Base-by-base conservation (phyloP, 2,888 invertebrate species). In the Campopleginae sp. region DNA sequence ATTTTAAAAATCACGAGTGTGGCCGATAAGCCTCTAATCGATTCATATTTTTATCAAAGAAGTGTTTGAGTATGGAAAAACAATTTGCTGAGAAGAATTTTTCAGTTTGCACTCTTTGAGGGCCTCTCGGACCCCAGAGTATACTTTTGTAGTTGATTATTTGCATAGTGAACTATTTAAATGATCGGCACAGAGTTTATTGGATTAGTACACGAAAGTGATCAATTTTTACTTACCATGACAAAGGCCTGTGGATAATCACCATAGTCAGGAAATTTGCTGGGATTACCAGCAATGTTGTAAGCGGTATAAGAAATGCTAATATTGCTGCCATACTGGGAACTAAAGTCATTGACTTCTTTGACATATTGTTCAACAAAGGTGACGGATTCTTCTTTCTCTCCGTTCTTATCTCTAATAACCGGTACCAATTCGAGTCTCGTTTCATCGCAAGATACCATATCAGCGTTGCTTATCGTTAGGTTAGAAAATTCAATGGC, bases 191-290 rank as follows among this genome's bases (percentile, higher is more conserved):
- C 3, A 54, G 42, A 51, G 58, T 54, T 58, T 2, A 10, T 70
- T 23, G 8, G 38, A 58, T 44, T 58, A 23, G 48, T 17, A 0
- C 6, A 66, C 12, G 31, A 19, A 46, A 23, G 58, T 38, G 44
- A 82, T 70, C 23, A 70, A 31, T 84, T 76, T 38, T 44, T 75
- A 92, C 95, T 95, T 94, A 98, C 98, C 96, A 98, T 97, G 82
- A 97, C 97, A 94, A 97, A 98, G 17, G 98, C 97, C 93, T 98
- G 96, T 12, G 98, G 97, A 94, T 97, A 98, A 93, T 98, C 98
- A 23, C 98, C 98, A 93, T 98, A 98, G 86, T 96, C 96, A 0
- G 98, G 98, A 94, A 96, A 98, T 93, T 97, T 97, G 38, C 96
- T 96, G 14, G 97, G 97, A 89, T 96, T 96, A 10, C 98, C 98